Conservation (phyloP, 2,113 vertebrate species). For the Prinia subflava region DNA sequence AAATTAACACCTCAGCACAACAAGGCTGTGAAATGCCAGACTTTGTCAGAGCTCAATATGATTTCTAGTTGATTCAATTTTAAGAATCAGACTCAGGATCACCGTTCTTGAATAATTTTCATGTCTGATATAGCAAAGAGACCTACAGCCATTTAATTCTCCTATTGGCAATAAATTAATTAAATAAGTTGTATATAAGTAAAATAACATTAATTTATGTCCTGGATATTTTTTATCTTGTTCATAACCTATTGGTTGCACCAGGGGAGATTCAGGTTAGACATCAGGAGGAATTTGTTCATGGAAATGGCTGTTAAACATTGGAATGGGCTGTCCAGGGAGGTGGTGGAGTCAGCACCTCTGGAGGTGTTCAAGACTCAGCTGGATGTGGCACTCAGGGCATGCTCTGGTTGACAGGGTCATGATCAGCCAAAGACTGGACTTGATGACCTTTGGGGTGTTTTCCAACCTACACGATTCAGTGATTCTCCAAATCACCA, state of each 20-base stretch:
- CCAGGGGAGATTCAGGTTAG: neutral
- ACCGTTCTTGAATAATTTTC: neutral
- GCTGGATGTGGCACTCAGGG: neutral
- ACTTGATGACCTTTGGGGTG: neutral
- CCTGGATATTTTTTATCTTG: neutral
- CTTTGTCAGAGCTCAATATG: neutral
- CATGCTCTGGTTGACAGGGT: neutral
- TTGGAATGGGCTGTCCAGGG: neutral
- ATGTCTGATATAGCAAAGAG: neutral
- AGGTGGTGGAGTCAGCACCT: neutral
- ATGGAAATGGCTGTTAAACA: neutral
- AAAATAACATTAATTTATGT: neutral
- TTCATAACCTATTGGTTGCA: neutral
- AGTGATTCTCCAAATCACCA: neutral
- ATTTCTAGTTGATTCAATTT: neutral
- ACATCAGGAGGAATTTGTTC: neutral
- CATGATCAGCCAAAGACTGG: neutral
- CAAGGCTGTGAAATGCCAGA: neutral
- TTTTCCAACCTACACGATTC: neutral
- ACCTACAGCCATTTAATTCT: neutral
- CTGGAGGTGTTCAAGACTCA: neutral
- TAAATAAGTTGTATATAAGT: neutral
- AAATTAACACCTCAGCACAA: neutral
- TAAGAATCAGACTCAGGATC: neutral
- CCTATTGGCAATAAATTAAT: neutral